Conservation (phyloP, 2,113 vertebrate genomes). For the Ammodytes marinus region DNA sequence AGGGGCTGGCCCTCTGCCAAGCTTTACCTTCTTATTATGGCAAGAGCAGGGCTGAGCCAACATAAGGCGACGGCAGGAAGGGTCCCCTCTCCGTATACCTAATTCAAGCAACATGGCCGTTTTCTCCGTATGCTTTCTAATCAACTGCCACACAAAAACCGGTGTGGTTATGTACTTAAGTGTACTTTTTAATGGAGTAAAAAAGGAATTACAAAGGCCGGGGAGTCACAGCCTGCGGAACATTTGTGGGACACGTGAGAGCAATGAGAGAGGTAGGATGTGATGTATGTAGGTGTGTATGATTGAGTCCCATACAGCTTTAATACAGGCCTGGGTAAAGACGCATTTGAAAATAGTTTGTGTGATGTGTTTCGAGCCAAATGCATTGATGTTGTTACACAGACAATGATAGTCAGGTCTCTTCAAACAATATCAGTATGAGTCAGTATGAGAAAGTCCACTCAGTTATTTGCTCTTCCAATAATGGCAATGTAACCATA, state of each 20-base stretch:
- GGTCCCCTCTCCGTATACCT: conserved; percentile 61
- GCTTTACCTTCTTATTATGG: conserved; percentile 83
- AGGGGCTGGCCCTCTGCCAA: conserved; percentile 79
- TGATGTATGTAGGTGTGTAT: conserved; percentile 14
- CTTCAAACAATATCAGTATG: conserved; percentile 18
- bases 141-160: conserved; percentile 75
- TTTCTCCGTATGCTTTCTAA: conserved; percentile 80
- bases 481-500: conserved; percentile 5
- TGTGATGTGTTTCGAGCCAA: conserved; percentile 19
- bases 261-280: conserved; percentile 27
- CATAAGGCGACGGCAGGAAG: conserved; percentile 68
- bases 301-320: conserved; percentile 18
- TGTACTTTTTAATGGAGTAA: conserved; percentile 83
- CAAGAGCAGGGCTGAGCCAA: conserved; percentile 52
- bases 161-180: conserved; percentile 83
- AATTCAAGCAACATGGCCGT: conserved; percentile 81
- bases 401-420: conserved; percentile 1
- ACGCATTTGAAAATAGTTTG: conserved; percentile 6
- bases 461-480: conserved; percentile 11
- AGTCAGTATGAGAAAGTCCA: conserved; percentile 4
- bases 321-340: conserved; percentile 1
- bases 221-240: conserved; percentile 58
- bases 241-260: conserved; percentile 81
- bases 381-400: conserved; percentile 2
- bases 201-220: conserved; percentile 68